phyloP scores from a whole-genome alignment of 2,113 vertebrate genomes.

The Regulus satrapa region DNA sequence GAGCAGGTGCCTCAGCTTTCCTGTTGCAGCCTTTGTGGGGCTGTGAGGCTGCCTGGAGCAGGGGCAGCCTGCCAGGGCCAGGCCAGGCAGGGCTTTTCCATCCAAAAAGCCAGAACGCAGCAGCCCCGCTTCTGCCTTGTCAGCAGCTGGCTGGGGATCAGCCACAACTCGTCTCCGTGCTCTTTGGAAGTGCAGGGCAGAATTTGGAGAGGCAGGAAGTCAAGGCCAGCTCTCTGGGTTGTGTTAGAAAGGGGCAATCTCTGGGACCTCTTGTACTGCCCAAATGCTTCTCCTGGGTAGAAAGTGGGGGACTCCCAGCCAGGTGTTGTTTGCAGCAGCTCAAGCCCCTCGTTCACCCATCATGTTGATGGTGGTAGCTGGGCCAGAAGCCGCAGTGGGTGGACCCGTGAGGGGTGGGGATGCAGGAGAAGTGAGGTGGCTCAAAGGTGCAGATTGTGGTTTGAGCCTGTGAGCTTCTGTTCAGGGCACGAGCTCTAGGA shows the following conservation, averaged over 20 bases:
- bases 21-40: background rate
- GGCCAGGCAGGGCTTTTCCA: background rate
- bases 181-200: constrained; percentile 53
- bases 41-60: background rate
- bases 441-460: background rate
- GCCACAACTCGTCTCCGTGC: background rate
- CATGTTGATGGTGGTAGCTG: too few relatives aligned
- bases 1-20: constrained; percentile 34
- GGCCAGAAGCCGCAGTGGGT: background rate
- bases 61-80: constrained; percentile 15
- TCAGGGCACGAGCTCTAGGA: background rate
- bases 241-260: background rate
- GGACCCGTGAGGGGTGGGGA: background rate
- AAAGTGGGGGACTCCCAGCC: rapidly evolving
- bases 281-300: background rate
- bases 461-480: background rate
- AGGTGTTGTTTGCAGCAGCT: background rate
- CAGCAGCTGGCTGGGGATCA: constrained; percentile 67
- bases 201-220: constrained; percentile 53
- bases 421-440: background rate
- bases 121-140: constrained; percentile 24
- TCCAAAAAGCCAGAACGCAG: background rate
- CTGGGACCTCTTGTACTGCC: background rate
- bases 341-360: background rate
- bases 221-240: background rate